A percentile compares a stretch with the other conserved stretches of the same genome.
Conservation (phyloP, 2,113 vertebrate species). For the Oplegnathus fasciatus region DNA sequence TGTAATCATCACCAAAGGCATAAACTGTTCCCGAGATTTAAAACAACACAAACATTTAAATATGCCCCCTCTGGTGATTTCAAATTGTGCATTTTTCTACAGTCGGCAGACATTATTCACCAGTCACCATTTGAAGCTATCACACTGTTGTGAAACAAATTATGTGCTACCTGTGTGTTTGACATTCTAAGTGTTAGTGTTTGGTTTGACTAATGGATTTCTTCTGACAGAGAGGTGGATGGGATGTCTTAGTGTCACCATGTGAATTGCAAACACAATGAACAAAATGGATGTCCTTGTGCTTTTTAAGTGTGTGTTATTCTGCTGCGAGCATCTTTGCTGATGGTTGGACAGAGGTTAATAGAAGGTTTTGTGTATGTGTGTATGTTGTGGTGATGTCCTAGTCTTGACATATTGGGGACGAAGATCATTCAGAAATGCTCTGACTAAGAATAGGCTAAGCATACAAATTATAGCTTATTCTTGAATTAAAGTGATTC, state of each 20-base stretch:
- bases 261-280: conserved; percentile 61
- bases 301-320: conserved; percentile 61
- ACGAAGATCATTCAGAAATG: conserved; percentile 3
- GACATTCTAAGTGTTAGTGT: conserved; percentile 73
- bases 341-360: conserved; percentile 47
- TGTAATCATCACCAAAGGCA: conserved; percentile 65
- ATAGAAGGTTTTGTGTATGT: conserved; percentile 28
- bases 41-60: conserved; percentile 67
- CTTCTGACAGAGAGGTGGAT: conserved; percentile 67
- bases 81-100: conserved; percentile 54
- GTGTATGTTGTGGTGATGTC: conserved; percentile 39
- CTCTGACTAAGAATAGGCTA: neutral
- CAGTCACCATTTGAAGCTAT: conserved; percentile 64
- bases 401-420: conserved; percentile 10
- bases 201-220: conserved; percentile 77
- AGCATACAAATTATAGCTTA: neutral
- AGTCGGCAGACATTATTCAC: conserved; percentile 56
- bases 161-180: conserved; percentile 68
- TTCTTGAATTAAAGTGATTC: neutral
- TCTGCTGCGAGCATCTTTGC: conserved; percentile 32
- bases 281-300: conserved; percentile 52
- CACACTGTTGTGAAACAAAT: conserved; percentile 71
- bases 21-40: conserved; percentile 65
- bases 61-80: conserved; percentile 38
- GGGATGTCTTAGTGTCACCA: conserved; percentile 63